Percentiles rank a stretch among this genome's conserved stretches.
These are phyloP conservation scores for Hydriomena furcata DNA, from an alignment of 2,888 invertebrate genomes.

Conservation along the genomic window DNA sequence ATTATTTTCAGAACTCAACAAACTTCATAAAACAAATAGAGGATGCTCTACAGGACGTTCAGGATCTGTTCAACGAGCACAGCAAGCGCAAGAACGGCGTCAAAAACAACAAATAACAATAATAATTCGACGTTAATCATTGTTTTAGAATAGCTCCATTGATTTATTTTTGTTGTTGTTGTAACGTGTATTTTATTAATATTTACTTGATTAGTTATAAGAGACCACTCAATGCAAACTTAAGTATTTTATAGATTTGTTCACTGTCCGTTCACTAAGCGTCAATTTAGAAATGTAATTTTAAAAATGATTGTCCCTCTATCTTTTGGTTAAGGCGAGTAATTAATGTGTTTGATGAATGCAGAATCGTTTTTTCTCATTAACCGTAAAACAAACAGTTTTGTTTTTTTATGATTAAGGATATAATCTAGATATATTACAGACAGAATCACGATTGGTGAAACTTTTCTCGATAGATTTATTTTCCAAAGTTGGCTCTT, in stretches of 20 bases:
- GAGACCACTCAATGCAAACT: conserved; percentile 44
- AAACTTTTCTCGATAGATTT: too few species aligned
- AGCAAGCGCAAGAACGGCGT: conserved; percentile 69
- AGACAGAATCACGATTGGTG: too few species aligned
- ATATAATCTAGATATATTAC: too few species aligned
- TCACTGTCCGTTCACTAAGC: conserved; percentile 1
- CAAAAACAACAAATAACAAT: conserved; percentile 50
- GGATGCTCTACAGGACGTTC: conserved; percentile 88
- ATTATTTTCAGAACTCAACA: conserved; percentile 87
- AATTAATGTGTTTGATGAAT: too few species aligned
- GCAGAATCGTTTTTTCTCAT: too few species aligned
- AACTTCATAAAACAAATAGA: conserved; percentile 90
- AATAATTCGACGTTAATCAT: conserved; percentile 26
- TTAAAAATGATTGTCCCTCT: too few species aligned
- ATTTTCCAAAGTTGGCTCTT: too few species aligned
- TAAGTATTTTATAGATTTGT: conserved; percentile 41
- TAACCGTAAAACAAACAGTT: too few species aligned
- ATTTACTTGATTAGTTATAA: conserved; percentile 37
- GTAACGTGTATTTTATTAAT: conserved; percentile 44
- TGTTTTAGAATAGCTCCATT: conserved; percentile 40
- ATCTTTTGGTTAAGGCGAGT: too few species aligned
- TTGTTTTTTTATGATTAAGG: too few species aligned
- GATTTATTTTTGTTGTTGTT: conserved; percentile 43
- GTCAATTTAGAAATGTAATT: too few species aligned
- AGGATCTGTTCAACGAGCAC: conserved; percentile 85